Percentiles rank a stretch among this genome's conserved stretches.
These are phyloP conservation scores for Boleophthalmus pectinirostris DNA, from an alignment of 2,113 vertebrate genomes.

Conservation along the genomic window DNA sequence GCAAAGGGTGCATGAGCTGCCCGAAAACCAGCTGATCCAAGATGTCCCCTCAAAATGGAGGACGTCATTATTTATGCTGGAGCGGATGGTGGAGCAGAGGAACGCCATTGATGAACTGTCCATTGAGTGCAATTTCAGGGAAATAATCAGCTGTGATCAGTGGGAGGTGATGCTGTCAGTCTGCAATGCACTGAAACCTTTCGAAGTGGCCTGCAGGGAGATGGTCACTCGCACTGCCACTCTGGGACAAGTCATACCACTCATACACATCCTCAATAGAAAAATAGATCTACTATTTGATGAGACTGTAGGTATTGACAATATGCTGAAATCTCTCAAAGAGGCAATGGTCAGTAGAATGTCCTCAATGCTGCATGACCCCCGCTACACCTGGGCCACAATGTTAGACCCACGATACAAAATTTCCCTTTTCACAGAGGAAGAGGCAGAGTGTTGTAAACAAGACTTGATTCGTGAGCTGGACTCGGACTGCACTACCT, in stretches of 20 bases:
- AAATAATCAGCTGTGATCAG: conserved; percentile 96
- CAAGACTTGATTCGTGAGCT: conserved; percentile 93
- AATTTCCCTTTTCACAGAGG: conserved; percentile 93
- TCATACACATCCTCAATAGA: conserved; percentile 93
- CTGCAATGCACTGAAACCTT: conserved; percentile 92
- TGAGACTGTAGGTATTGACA: conserved; percentile 96
- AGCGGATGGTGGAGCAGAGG: conserved; percentile 93
- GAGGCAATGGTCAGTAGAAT: conserved; percentile 92
- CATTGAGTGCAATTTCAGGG: conserved; percentile 91
- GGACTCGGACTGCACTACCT: conserved; percentile 88
- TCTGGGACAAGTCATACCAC: conserved; percentile 95
- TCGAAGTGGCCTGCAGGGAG: conserved; percentile 90
- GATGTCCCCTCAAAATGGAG: conserved; percentile 93
- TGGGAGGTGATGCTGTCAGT: conserved; percentile 97
- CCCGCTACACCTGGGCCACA: conserved; percentile 90
- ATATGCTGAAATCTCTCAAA: conserved; percentile 91
- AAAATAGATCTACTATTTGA: conserved; percentile 95
- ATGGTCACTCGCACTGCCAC: conserved; percentile 90
- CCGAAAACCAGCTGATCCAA: conserved; percentile 89
- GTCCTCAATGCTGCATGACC: conserved; percentile 87
- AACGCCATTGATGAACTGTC: conserved; percentile 91
- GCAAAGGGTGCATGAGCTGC: conserved; percentile 84
- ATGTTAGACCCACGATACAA: conserved; percentile 97
- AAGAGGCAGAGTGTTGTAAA: conserved; percentile 92
- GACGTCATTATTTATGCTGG: conserved; percentile 94